Evolutionary conservation across 2,113 vertebrate species (phyloP).

Genomic region (Solea solea): DNA sequence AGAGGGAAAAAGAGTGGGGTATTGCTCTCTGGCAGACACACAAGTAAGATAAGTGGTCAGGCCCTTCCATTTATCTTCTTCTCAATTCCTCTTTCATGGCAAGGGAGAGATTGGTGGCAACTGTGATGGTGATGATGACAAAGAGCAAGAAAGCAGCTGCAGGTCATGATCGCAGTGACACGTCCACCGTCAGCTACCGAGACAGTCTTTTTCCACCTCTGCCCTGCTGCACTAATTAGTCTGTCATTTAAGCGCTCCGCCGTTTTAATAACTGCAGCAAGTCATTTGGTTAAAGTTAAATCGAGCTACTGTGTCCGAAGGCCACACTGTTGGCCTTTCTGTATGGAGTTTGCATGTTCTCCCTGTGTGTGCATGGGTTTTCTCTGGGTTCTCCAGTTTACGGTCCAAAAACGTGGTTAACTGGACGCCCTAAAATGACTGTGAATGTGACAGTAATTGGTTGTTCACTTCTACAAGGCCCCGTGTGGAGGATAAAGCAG

Average conservation of each 20-base stretch:
- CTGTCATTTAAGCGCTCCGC: constrained; percentile 25
- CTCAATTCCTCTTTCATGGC: constrained; percentile 15
- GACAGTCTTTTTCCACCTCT: constrained; percentile 13
- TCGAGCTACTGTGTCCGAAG: too few species aligned
- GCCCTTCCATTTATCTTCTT: constrained; percentile 32
- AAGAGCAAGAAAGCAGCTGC: constrained; percentile 1
- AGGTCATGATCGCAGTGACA: constrained; percentile 19
- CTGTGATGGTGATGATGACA: constrained; percentile 33
- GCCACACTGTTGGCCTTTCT: too few species aligned
- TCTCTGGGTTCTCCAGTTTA: too few species aligned
- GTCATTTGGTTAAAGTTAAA: neutral
- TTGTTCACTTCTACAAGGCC: too few species aligned
- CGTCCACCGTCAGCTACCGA: neutral
- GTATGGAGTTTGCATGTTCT: too few species aligned
- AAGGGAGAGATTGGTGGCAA: constrained; percentile 22
- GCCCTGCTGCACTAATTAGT: constrained; percentile 28
- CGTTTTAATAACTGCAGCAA: constrained; percentile 42
- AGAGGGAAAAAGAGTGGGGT: neutral
- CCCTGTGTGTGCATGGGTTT: too few species aligned
- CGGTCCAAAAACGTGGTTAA: too few species aligned
- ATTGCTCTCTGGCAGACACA: constrained; percentile 40
- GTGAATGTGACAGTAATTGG: too few species aligned
- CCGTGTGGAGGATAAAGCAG: too few species aligned
- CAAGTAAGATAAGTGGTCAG: constrained; percentile 43
- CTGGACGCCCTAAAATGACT: too few species aligned